A percentile compares a stretch with the other conserved stretches of the same genome.
Conservation (phyloP, 2,797 vertebrate species). For the Neomorphus geoffroyi region DNA sequence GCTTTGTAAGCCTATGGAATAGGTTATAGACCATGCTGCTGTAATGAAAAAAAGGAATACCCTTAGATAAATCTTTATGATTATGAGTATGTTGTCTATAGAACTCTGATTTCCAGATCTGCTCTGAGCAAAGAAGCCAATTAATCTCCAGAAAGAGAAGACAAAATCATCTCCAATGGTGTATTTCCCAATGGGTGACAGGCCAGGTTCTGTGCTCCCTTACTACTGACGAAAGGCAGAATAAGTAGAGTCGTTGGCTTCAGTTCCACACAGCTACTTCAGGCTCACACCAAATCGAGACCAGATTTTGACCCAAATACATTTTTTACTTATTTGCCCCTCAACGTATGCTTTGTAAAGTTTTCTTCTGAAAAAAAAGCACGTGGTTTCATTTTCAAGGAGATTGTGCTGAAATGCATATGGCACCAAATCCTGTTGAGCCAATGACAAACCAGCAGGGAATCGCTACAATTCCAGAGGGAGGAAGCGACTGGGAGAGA, state of each 20-base stretch:
- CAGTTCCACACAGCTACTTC: neutral
- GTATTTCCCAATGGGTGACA: neutral
- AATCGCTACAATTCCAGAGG: fast-evolving
- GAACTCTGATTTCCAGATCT: conserved; percentile 62
- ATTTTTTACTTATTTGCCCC: neutral
- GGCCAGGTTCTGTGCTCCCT: neutral
- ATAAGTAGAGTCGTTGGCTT: neutral
- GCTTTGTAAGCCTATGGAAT: conserved; percentile 79
- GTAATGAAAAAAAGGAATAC: conserved; percentile 66
- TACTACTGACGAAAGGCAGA: neutral
- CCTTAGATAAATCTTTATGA: conserved; percentile 74
- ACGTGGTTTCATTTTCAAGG: neutral
- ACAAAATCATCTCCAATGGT: conserved; percentile 39
- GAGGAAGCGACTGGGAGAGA: neutral
- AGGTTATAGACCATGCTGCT: conserved; percentile 63
- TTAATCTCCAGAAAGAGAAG: conserved; percentile 55
- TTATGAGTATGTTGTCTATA: conserved; percentile 53
- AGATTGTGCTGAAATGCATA: neutral
- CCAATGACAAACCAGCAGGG: neutral
- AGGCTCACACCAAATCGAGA: neutral
- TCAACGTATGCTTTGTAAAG: neutral
- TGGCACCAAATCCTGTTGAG: neutral
- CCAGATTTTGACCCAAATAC: neutral
- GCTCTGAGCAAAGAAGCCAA: conserved; percentile 58
- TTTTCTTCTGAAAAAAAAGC: neutral